Conservation (phyloP, 2,113 vertebrate genomes). For the Apistogramma diplotaenia region DNA sequence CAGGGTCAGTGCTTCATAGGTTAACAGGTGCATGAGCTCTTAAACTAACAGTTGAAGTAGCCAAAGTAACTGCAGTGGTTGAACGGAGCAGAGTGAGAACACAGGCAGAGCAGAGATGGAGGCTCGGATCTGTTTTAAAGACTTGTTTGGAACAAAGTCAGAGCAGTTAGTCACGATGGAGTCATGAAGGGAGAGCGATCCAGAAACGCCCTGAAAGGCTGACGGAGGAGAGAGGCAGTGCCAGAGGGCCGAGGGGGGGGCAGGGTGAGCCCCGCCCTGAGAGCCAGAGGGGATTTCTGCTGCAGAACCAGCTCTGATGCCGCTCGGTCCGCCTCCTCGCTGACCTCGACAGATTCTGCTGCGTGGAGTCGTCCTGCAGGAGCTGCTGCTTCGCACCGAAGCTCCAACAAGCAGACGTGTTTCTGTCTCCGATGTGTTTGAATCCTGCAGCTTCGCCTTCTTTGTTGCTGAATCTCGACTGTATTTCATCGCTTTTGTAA, state of each 20-base stretch:
- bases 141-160: constrained; percentile 4
- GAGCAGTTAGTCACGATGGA: constrained; percentile 27
- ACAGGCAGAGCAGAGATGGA: neutral
- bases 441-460: neutral
- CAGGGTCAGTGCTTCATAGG: neutral
- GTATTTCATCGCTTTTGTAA: too few species aligned
- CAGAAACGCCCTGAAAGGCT: constrained; percentile 23
- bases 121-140: neutral
- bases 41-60: neutral
- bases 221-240: neutral
- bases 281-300: constrained; percentile 29
- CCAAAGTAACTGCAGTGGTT: accelerated
- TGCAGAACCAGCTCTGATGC: neutral
- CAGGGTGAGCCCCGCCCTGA: constrained; percentile 9
- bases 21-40: neutral
- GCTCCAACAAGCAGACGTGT: neutral
- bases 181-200: constrained; percentile 14
- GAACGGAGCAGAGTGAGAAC: neutral
- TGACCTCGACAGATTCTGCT: neutral
- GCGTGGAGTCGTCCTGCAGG: neutral
- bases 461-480: too few species aligned
- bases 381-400: neutral
- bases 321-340: neutral
- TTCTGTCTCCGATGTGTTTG: neutral
- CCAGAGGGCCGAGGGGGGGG: neutral